These are phyloP conservation scores for Cryptus armator DNA, from an alignment of 2,888 invertebrate genomes.

Conservation along the genomic window DNA sequence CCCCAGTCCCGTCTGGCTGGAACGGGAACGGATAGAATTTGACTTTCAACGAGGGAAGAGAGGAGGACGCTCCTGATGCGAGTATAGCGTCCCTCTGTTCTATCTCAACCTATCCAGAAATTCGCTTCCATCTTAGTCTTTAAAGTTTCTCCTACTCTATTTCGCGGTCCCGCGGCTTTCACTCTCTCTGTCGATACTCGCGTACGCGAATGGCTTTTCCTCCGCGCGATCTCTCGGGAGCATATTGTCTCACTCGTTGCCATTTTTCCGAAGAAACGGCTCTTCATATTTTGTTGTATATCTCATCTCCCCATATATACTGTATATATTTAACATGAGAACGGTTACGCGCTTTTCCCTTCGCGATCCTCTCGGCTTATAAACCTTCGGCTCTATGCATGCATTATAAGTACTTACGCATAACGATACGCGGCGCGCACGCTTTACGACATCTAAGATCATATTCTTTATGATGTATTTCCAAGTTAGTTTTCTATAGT, in stretches of 20 bases:
- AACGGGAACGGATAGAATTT: constrained; percentile 69
- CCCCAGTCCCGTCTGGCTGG: constrained; percentile 48
- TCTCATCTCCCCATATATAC: constrained; percentile 32
- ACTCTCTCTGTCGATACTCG: background rate
- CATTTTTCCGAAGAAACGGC: constrained; percentile 20
- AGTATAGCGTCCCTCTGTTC: constrained; percentile 24
- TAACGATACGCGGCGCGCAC: background rate
- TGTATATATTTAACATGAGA: constrained; percentile 33
- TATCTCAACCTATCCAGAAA: background rate
- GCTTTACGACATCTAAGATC: background rate
- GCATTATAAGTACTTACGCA: constrained; percentile 19
- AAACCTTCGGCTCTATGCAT: constrained; percentile 16
- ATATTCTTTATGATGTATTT: background rate
- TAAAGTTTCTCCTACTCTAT: constrained; percentile 16
- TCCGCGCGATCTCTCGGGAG: constrained; percentile 18
- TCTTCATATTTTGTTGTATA: constrained; percentile 43
- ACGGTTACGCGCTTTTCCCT: constrained; percentile 4
- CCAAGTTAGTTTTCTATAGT: background rate
- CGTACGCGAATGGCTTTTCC: constrained; percentile 38
- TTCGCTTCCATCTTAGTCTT: background rate
- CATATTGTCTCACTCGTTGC: constrained; percentile 13
- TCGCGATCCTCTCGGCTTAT: constrained; percentile 13
- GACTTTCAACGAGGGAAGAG: constrained; percentile 66
- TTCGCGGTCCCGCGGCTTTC: constrained; percentile 22
- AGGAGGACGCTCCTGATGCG: constrained; percentile 14